These are phyloP conservation scores for Zaprionus lineosus DNA, from an alignment of 2,888 invertebrate genomes.

Conservation along the genomic window DNA sequence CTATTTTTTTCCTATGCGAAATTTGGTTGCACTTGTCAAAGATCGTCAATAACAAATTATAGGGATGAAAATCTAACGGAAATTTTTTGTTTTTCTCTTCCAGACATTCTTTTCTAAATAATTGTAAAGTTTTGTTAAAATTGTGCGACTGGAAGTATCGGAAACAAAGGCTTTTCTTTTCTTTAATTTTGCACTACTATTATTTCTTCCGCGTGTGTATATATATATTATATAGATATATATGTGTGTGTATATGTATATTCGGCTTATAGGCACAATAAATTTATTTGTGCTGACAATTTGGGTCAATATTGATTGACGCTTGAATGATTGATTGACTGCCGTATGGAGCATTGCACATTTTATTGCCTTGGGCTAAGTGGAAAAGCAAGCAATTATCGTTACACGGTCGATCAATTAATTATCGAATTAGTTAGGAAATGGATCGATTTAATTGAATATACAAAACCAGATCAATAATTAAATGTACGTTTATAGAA, in stretches of 20 bases:
- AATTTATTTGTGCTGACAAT: slow-evolving; percentile 42
- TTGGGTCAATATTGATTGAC: slow-evolving; percentile 58
- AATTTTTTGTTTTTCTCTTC: too few relatives aligned
- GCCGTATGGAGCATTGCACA: slow-evolving; percentile 3
- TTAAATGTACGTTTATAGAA: background rate
- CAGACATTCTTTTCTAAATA: too few relatives aligned
- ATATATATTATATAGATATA: slow-evolving; percentile 36
- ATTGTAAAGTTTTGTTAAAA: too few relatives aligned
- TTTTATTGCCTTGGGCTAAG: slow-evolving; percentile 27
- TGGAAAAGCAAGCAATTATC: background rate
- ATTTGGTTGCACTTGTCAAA: too few relatives aligned
- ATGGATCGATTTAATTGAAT: background rate
- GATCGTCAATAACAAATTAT: too few relatives aligned
- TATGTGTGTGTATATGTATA: slow-evolving; percentile 1
- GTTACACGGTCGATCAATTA: background rate
- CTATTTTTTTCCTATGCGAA: too few relatives aligned
- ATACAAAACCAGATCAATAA: background rate
- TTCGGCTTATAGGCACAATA: slow-evolving; percentile 15
- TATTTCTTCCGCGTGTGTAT: background rate
- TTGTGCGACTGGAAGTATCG: too few relatives aligned
- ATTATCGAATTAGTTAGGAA: background rate
- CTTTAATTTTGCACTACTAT: slow-evolving; percentile 26
- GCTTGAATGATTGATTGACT: slow-evolving; percentile 13
- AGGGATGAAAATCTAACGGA: too few relatives aligned
- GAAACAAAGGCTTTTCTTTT: too few relatives aligned